phyloP scores from a whole-genome alignment of 2,113 vertebrate species.

The Nipponia nippon region DNA sequence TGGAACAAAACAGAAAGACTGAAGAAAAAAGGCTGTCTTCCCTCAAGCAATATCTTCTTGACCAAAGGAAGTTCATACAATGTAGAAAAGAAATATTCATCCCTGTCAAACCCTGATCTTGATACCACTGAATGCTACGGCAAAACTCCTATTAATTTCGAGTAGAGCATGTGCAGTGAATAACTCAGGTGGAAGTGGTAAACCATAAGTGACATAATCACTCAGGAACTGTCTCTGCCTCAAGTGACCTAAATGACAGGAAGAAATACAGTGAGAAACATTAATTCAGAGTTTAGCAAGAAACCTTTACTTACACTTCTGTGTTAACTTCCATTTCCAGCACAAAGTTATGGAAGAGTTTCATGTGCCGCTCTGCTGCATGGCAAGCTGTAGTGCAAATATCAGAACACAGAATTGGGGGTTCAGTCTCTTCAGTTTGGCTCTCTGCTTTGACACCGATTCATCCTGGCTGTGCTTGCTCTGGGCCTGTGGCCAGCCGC shows the following conservation, averaged over 20 bases:
- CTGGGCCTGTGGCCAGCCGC: not conserved
- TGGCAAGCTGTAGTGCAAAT: not conserved
- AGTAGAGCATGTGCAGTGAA: not conserved
- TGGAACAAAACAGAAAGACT: not conserved
- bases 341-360: not conserved
- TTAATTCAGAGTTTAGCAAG: not conserved
- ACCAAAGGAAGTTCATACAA: slow-evolving; percentile 14
- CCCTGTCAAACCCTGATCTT: not conserved
- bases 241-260: not conserved
- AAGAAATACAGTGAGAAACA: slow-evolving; percentile 17
- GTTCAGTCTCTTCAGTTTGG: not conserved
- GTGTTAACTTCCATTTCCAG: not conserved
- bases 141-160: not conserved
- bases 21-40: not conserved
- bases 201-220: slow-evolving; percentile 16
- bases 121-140: not conserved
- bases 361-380: not conserved
- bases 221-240: slow-evolving; percentile 8
- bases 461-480: not conserved
- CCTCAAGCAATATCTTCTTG: not conserved
- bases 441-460: not conserved
- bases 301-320: not conserved
- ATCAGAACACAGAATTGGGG: not conserved
- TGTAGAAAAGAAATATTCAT: not conserved
- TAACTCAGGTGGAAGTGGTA: slow-evolving; percentile 45